Conservation (phyloP, 1,140 invertebrate species). For the Drosophila aff. region DNA sequence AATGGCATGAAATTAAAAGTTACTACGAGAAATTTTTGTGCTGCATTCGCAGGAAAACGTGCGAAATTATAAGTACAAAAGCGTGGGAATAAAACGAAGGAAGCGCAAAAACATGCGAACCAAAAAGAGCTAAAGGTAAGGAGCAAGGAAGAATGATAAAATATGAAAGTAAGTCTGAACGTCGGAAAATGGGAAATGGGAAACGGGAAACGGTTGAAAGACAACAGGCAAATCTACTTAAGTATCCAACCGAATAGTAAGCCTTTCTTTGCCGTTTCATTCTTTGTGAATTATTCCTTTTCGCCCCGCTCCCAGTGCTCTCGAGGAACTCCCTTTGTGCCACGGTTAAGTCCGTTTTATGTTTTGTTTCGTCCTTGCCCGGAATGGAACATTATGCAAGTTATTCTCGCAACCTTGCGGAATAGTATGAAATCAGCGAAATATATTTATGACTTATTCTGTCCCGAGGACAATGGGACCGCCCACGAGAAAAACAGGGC, state of each 20-base stretch:
- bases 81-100: conserved; percentile 38
- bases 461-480: conserved; percentile 35
- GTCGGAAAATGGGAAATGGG: conserved; percentile 9
- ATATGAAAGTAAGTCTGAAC: conserved; percentile 63
- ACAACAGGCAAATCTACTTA: conserved; percentile 80
- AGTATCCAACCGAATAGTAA: conserved; percentile 74
- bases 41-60: conserved; percentile 83
- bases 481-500: conserved; percentile 1
- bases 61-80: conserved; percentile 83
- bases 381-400: conserved; percentile 43
- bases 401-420: conserved; percentile 62
- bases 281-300: conserved; percentile 41
- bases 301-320: neutral
- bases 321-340: conserved; percentile 31
- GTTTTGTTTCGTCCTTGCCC: conserved; percentile 21
- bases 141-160: conserved; percentile 60
- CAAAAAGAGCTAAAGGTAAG: conserved; percentile 49
- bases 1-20: conserved; percentile 84
- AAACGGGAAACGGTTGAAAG: conserved; percentile 43
- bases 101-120: conserved; percentile 46
- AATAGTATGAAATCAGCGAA: conserved; percentile 62
- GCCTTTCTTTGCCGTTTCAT: conserved; percentile 64
- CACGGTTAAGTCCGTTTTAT: conserved; percentile 44
- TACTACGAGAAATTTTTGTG: conserved; percentile 80
- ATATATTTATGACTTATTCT: conserved; percentile 78